A percentile compares a stretch with the other conserved stretches of the same genome.
Evolutionary conservation across 2,113 vertebrate genomes (phyloP).

Genomic region (Vanacampus margaritifer): DNA sequence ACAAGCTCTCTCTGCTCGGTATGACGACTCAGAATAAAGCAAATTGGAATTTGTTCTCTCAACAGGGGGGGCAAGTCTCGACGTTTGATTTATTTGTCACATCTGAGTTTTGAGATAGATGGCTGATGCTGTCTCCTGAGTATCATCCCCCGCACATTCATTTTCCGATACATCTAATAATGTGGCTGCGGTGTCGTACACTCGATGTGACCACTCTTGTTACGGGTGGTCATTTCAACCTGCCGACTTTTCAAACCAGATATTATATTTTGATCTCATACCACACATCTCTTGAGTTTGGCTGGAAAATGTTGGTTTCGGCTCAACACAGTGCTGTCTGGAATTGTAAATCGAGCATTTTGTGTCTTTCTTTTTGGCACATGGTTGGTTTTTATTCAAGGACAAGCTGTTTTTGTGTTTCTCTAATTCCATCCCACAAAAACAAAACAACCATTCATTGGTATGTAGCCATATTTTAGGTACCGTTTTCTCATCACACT

Average conservation of each 20-base stretch:
- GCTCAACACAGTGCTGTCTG: neutral
- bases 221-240: neutral
- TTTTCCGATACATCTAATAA: neutral
- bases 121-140: neutral
- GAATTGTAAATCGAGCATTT: neutral
- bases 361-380: neutral
- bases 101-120: conserved; percentile 14
- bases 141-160: neutral
- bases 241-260: neutral
- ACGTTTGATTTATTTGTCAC: conserved; percentile 40
- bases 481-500: neutral
- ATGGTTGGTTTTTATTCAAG: neutral
- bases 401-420: neutral
- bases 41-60: conserved; percentile 27
- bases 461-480: neutral
- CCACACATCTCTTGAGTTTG: conserved; percentile 6
- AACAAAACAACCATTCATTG: neutral
- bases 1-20: conserved; percentile 16
- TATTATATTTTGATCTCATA: conserved; percentile 3
- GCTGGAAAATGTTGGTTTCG: conserved; percentile 5
- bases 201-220: neutral
- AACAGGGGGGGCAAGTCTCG: neutral
- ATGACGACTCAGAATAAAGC: conserved; percentile 10
- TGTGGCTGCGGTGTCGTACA: neutral
- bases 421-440: neutral